Evolutionary conservation across 2,888 invertebrate genomes (phyloP).

Genomic region (Aproaerema taeniolella): DNA sequence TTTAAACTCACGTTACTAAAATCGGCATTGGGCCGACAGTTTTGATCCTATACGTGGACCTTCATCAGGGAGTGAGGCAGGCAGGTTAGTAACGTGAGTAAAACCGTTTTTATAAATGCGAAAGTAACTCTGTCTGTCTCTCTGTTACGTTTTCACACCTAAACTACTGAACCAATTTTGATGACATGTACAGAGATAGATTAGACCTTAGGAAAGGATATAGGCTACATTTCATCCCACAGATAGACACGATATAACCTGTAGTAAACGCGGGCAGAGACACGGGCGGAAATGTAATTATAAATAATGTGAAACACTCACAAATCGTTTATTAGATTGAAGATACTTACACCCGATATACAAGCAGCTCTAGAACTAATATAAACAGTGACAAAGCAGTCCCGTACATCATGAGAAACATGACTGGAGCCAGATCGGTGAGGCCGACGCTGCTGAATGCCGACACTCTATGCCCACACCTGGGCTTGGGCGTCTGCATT

Average conservation of each 20-base stretch:
- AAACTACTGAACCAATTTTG: too few relatives aligned
- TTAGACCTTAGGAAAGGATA: not conserved
- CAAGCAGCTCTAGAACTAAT: conserved; percentile 31
- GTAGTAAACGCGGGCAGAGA: not conserved
- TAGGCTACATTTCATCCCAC: not conserved
- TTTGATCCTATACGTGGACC: too few relatives aligned
- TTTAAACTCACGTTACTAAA: too few relatives aligned
- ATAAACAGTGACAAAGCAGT: conserved; percentile 36
- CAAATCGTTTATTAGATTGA: not conserved
- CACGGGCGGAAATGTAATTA: not conserved
- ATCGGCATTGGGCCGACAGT: too few relatives aligned
- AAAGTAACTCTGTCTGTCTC: too few relatives aligned
- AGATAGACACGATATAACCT: not conserved
- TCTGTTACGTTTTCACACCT: too few relatives aligned
- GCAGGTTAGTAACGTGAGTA: too few relatives aligned
- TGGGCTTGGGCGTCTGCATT: conserved; percentile 41
- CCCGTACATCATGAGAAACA: conserved; percentile 60
- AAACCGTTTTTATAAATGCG: too few relatives aligned
- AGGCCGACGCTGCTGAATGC: conserved; percentile 70
- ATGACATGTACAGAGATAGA: too few relatives aligned
- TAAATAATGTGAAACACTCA: not conserved
- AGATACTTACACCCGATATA: conserved; percentile 34
- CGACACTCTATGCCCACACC: conserved; percentile 34
- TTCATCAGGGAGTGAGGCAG: too few relatives aligned
- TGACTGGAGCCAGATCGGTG: conserved; percentile 58